Conservation (phyloP, 1,140 invertebrate genomes). For the Bombus pyrosoma region DNA sequence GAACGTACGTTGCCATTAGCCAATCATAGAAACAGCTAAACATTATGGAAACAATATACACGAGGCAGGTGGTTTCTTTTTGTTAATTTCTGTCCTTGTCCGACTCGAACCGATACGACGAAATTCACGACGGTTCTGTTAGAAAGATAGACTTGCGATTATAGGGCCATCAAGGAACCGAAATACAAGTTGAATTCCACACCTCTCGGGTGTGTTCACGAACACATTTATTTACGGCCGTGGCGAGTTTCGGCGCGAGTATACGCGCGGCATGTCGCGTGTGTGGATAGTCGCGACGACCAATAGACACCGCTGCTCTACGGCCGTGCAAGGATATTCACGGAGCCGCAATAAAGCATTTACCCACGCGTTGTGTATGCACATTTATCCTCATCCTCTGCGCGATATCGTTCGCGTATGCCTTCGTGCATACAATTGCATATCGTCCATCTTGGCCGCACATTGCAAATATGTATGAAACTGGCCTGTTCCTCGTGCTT, state of each 20-base stretch:
- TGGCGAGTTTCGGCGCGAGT: constrained; percentile 49
- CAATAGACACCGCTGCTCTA: constrained; percentile 57
- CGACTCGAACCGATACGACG: background rate
- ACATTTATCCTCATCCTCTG: constrained; percentile 61
- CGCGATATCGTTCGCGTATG: constrained; percentile 57
- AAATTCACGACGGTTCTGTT: no score
- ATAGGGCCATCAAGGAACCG: background rate
- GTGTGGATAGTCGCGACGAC: constrained; percentile 30
- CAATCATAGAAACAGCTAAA: constrained; percentile 3
- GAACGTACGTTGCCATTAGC: background rate
- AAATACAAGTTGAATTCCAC: constrained; percentile 27
- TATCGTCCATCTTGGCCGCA: constrained; percentile 57
- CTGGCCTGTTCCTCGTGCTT: constrained; percentile 27
- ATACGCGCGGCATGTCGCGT: constrained; percentile 50
- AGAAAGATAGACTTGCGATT: background rate
- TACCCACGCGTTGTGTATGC: constrained; percentile 74
- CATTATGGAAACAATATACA: background rate
- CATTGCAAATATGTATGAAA: constrained; percentile 65
- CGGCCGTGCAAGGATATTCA: constrained; percentile 51
- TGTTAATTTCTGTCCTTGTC: background rate
- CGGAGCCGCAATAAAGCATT: constrained; percentile 74
- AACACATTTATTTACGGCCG: constrained; percentile 54
- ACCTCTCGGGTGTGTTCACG: constrained; percentile 19
- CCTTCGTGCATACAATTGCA: constrained; percentile 68
- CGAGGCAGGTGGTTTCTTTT: background rate